phyloP scores from a whole-genome alignment of 2,888 invertebrate genomes.

The Sialis fuliginosa region DNA sequence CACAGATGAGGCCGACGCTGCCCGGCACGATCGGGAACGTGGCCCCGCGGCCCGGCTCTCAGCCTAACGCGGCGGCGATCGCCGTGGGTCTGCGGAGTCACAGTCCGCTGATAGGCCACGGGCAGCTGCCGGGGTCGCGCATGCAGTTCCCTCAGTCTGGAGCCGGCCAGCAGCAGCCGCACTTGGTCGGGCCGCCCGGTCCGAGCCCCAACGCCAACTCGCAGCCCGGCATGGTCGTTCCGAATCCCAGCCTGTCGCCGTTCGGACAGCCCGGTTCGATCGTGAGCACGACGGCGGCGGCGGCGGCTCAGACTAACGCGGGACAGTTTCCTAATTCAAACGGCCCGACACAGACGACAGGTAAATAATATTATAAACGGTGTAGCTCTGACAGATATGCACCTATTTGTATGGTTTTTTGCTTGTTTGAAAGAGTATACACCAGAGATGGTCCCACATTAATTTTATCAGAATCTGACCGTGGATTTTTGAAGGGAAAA shows the following conservation, averaged over 20 bases:
- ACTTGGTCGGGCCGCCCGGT: constrained; percentile 56
- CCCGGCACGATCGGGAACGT: constrained; percentile 7
- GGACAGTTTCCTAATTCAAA: constrained; percentile 37
- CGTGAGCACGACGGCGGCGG: constrained; percentile 12
- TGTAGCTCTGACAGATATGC: too few relatives aligned
- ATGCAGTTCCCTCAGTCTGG: constrained; percentile 29
- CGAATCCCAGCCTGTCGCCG: constrained; percentile 47
- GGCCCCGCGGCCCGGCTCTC: constrained; percentile 4
- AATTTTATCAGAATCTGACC: too few relatives aligned
- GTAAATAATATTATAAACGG: too few relatives aligned
- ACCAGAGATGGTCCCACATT: too few relatives aligned
- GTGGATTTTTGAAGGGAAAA: too few relatives aligned
- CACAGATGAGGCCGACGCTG: constrained; percentile 8
- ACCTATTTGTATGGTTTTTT: too few relatives aligned
- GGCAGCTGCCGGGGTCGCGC: constrained; percentile 21
- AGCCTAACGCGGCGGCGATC: constrained; percentile 1
- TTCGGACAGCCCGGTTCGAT: constrained; percentile 37
- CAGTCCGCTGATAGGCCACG: constrained; percentile 24
- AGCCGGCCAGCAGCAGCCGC: constrained; percentile 25
- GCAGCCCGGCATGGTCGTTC: constrained; percentile 34
- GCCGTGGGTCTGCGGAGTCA: constrained; percentile 17
- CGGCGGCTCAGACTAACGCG: constrained; percentile 20
- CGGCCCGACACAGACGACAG: constrained; percentile 29
- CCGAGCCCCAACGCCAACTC: constrained; percentile 52
- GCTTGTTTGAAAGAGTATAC: too few relatives aligned